Base-by-base conservation (phyloP, 2,113 vertebrate species). In the Cisticola juncidis region DNA sequence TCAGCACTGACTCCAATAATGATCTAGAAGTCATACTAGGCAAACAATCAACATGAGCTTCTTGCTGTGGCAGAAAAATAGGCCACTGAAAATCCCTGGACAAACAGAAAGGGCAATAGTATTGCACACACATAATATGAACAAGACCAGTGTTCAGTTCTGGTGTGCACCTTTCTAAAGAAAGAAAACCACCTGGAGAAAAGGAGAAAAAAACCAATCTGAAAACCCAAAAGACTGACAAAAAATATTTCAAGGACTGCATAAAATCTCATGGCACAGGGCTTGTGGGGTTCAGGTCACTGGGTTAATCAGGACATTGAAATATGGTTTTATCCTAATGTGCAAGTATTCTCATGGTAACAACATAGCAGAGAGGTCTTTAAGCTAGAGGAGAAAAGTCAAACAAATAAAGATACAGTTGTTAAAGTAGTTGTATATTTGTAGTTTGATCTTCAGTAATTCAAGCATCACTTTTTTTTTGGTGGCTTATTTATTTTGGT, bases 1-100 rank as follows among this genome's bases (percentile, higher is more conserved):
- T 92, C 90, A 90, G 74, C 62, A 35, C 36, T 24, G 45, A 90
- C 50, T 90, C 66, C 9, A 84, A 4, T 65, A 93, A 86, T 4
- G 6, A 90, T 50, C 79, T 33, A 42, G 45, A 90, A 96, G 92
- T 77, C 81, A 77, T 28, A 65, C 79, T 9, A 92, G 45, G 66
- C 81, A 95, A 97, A 95, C 66, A 95, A 80, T 71, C 83, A 94
- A 84, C 88, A 42, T 11, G 47, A 86, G 80, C 76, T 73, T 81
- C 88, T 90, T 85, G 74, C 87, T 80, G n/a, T 26, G 42, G 81
- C 74, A 93, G 81, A 57, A 76, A 94, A 90, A 90, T 2, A 92
- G 76, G 82, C 58, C 71, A 58, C 66, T 65, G 71, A 73, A 90
- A 96, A 96, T 70, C 90, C 79, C 38, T 70, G 56, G 68, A 77